Base-by-base conservation (phyloP, 2,797 vertebrate species). In the Corythornis leucogaster region DNA sequence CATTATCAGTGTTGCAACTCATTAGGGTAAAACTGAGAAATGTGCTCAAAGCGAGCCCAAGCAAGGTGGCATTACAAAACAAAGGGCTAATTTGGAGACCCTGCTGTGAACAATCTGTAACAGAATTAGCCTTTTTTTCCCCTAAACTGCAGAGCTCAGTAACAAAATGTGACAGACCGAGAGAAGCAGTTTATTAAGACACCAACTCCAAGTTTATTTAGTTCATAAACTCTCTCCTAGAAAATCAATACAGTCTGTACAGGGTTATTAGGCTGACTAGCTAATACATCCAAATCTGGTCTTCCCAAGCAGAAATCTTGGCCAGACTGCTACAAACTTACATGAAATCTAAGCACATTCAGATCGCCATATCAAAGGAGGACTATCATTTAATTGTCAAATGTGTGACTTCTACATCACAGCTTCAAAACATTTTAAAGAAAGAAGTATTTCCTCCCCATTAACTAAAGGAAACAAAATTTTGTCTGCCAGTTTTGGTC, bases 1-100 rank as follows among this genome's bases (percentile, higher is more conserved):
- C 99, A 99, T 99, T 99, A 99, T 99, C 99, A 99, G 98, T 99
- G 99, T 99, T 99, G 99, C 99, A 99, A 99, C 99, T 99, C 99
- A 99, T 99, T 99, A 99, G 98, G 98, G 98, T 98, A 99, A 99
- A 99, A 99, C 98, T 99, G 98, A 99, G 98, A 98, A 98, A 98
- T 98, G 98, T 98, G 98, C 98, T 98, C 97, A 97, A 98, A 98
- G 97, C 95, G 89, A 98, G 97, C 96, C 98, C 98, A 98, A 97
- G 97, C 98, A 98, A 97, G 98, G 97, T 97, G 98, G 98, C 97
- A 98, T 98, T 98, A 98, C 97, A 97, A 98, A 98, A 98, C 98
- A 98, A 98, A 98, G 98, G 98, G 98, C 98, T 98, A 98, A 98
- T 98, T 98, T 98, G 98, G 97, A 98, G 97, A 97, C 97, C 98